phyloP scores from a whole-genome alignment of 2,797 vertebrate genomes.

The Pterois miles region DNA sequence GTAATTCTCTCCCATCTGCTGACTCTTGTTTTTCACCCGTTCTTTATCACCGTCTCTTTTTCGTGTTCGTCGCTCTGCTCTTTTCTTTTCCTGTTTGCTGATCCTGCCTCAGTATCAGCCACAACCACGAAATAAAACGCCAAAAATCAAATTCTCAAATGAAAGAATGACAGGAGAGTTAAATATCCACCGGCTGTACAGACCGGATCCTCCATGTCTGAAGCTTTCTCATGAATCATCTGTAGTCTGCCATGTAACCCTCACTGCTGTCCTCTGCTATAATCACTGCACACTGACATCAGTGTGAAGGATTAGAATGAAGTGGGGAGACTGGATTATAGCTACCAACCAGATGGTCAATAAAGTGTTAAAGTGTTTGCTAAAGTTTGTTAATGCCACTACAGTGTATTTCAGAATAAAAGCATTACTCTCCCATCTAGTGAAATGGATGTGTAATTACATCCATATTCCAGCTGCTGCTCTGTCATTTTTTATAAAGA shows the following conservation, averaged over 20 bases:
- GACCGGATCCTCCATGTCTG: neutral
- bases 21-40: too few relatives aligned
- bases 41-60: too few relatives aligned
- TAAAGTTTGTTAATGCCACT: neutral
- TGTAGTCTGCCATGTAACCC: neutral
- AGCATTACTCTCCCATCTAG: slow-evolving; percentile 37
- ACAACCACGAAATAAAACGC: neutral
- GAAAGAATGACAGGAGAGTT: neutral
- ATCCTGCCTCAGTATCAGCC: neutral
- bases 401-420: neutral
- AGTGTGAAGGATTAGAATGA: neutral
- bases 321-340: neutral
- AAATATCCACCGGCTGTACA: neutral
- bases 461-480: neutral
- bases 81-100: neutral
- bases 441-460: slow-evolving; percentile 13
- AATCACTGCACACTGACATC: too few relatives aligned
- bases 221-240: neutral
- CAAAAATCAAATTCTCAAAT: neutral
- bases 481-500: neutral
- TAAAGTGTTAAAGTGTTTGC: too few relatives aligned
- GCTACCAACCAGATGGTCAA: too few relatives aligned
- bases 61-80: too few relatives aligned
- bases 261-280: too few relatives aligned
- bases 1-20: too few relatives aligned